These are phyloP conservation scores for Phenganax stokvisi DNA, from an alignment of 92 coral and sea anemone genomes.

Conservation along the genomic window DNA sequence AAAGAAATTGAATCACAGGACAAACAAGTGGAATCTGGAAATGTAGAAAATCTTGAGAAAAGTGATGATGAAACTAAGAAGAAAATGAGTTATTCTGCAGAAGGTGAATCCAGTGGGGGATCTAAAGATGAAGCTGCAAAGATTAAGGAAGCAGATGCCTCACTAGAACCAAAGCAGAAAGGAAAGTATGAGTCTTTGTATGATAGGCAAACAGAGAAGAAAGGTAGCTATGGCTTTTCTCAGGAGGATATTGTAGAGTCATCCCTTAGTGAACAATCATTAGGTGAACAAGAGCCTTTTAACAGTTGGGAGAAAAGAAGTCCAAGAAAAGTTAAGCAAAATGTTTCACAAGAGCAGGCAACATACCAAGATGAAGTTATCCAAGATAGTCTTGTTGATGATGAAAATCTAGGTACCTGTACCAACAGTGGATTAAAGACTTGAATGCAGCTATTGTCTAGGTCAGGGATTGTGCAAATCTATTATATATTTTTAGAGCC, in stretches of 20 bases:
- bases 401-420: too few relatives aligned
- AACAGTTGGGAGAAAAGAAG: too few relatives aligned
- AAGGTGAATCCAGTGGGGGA: neutral
- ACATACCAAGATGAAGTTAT: neutral
- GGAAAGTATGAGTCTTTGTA: neutral
- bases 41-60: neutral
- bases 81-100: neutral
- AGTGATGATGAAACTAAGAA: neutral
- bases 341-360: too few relatives aligned
- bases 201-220: neutral
- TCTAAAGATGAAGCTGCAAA: neutral
- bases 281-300: neutral
- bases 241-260: neutral
- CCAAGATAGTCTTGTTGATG: neutral
- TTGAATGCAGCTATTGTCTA: neutral
- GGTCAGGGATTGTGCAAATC: too few relatives aligned
- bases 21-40: neutral
- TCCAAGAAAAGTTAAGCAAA: too few relatives aligned
- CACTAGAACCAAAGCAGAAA: neutral
- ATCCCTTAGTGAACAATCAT: neutral
- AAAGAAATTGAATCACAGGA: neutral
- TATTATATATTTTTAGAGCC: too few relatives aligned
- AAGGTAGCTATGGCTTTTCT: neutral
- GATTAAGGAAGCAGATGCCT: neutral
- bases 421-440: too few relatives aligned